Evolutionary conservation across 2,888 invertebrate species (phyloP).

Genomic region (Dryomyza anilis): DNA sequence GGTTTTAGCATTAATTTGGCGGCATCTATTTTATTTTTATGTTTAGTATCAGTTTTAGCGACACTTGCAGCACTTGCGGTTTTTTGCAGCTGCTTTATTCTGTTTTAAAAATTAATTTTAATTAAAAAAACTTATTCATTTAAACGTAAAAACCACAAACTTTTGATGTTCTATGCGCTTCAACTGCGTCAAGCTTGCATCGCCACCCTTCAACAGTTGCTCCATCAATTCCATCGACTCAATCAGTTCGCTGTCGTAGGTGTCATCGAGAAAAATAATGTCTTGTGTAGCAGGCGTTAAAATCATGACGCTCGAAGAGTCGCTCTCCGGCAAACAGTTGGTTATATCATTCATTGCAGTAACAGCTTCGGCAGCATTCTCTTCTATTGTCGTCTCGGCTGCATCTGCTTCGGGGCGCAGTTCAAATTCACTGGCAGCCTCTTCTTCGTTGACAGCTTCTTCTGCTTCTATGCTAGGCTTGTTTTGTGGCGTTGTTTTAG

Average conservation of each 20-base stretch:
- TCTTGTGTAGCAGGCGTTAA: constrained; percentile 55
- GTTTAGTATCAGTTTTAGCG: not conserved
- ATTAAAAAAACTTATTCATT: not conserved
- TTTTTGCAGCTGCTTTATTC: constrained; percentile 29
- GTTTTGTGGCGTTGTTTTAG: not conserved
- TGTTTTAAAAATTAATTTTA: constrained; percentile 12
- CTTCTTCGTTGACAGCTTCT: not conserved
- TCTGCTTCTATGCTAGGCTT: not conserved
- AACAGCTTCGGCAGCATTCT: not conserved
- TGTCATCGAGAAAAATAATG: constrained; percentile 54
- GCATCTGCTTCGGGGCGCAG: too few species aligned
- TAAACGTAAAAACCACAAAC: constrained; percentile 16
- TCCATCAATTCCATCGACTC: constrained; percentile 48
- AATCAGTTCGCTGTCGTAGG: constrained; percentile 36
- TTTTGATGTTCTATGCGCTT: constrained; percentile 43
- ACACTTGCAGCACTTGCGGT: constrained; percentile 1
- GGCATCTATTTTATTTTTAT: not conserved
- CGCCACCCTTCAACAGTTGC: constrained; percentile 36
- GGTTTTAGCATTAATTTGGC: too few species aligned
- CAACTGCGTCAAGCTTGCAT: constrained; percentile 38
- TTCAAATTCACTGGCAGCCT: not conserved
- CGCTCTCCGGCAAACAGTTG: too few species aligned
- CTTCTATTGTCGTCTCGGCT: too few species aligned
- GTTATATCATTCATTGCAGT: not conserved
- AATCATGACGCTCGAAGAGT: constrained; percentile 45